Evolutionary conservation across 1,140 invertebrate species (phyloP).

Genomic region (Procambarus clarkii): DNA sequence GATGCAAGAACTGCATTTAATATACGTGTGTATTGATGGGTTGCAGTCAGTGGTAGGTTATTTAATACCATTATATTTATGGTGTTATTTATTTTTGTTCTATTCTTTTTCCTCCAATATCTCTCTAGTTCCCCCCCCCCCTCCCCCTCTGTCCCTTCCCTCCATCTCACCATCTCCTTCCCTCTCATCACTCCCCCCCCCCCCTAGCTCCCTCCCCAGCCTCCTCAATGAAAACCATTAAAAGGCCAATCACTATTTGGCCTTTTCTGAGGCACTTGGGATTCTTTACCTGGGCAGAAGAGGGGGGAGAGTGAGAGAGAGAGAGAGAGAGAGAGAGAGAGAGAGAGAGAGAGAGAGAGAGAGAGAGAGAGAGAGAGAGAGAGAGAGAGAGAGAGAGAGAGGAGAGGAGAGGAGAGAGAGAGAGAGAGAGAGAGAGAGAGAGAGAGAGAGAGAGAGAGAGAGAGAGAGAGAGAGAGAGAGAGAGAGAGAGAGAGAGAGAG

Average conservation of each 20-base stretch:
- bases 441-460: too few relatives aligned
- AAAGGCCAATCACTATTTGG: constrained; percentile 40
- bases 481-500: too few relatives aligned
- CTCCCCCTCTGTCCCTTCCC: background rate
- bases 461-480: too few relatives aligned
- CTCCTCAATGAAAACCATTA: constrained; percentile 12
- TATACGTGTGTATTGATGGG: constrained; percentile 20
- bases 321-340: constrained; percentile 18
- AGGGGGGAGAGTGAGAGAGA: background rate
- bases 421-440: too few relatives aligned
- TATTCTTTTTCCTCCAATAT: too few relatives aligned
- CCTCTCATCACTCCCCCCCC: background rate
- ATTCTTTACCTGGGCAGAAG: background rate
- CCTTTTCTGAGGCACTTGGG: constrained; percentile 14
- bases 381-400: background rate
- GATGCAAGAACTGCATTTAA: too few relatives aligned
- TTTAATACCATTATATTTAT: too few relatives aligned
- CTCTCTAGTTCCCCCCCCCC: background rate
- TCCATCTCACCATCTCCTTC: background rate
- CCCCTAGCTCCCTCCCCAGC: background rate
- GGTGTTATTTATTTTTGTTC: too few relatives aligned
- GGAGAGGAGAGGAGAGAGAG: background rate
- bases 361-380: constrained; percentile 6
- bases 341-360: constrained; percentile 5
- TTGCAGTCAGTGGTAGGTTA: too few relatives aligned